These are phyloP conservation scores for Benitochromis conjunctus DNA, from an alignment of 2,113 vertebrate species.

Conservation along the genomic window DNA sequence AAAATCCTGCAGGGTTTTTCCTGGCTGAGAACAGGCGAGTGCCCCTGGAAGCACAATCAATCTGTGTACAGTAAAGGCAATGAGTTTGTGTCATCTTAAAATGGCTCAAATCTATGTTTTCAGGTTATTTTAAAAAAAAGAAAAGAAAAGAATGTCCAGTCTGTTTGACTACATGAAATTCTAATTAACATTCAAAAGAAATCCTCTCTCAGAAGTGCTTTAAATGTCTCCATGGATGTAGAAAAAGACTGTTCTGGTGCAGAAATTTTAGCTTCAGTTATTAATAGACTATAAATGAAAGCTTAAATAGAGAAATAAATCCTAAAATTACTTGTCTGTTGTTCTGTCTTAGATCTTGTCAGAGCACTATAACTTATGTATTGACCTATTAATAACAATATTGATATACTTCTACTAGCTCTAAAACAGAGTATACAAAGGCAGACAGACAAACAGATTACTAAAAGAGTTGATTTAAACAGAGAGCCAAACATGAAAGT, in stretches of 20 bases:
- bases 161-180: not conserved
- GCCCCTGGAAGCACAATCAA: not conserved
- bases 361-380: not conserved
- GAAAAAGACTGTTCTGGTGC: not conserved
- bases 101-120: not conserved
- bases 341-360: not conserved
- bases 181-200: not conserved
- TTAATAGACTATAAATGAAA: not conserved
- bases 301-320: not conserved
- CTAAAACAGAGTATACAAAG: not conserved
- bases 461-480: not conserved
- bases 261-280: not conserved
- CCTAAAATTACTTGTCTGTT: not conserved
- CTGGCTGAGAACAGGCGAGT: not conserved
- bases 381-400: not conserved
- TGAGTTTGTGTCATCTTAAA: not conserved
- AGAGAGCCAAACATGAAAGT: not conserved
- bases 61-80: not conserved
- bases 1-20: not conserved
- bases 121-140: not conserved
- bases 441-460: not conserved
- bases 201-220: not conserved
- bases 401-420: not conserved
- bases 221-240: not conserved
- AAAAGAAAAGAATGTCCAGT: not conserved